phyloP scores from a whole-genome alignment of 1,140 invertebrate genomes.

The Coenobita brevimanus region DNA sequence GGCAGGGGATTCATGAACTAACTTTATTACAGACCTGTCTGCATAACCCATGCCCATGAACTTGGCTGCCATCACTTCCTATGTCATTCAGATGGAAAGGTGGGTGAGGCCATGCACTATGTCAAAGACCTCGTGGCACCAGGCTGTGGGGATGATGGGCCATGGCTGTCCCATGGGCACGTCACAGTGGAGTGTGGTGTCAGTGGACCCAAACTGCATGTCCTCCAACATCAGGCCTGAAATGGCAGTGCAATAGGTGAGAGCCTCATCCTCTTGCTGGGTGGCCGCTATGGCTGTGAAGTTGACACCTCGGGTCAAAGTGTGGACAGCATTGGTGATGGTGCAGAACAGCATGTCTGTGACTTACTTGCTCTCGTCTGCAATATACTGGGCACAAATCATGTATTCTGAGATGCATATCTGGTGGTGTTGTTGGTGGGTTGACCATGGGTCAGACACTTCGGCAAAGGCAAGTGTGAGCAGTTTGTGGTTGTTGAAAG shows the following conservation, averaged over 20 bases:
- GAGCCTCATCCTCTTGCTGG: background rate
- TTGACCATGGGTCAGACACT: background rate
- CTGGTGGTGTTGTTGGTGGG: background rate
- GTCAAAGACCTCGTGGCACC: background rate
- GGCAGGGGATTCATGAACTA: background rate
- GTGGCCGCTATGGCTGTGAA: background rate
- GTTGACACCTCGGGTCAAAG: background rate
- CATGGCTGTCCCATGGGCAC: no score
- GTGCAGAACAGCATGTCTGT: no score
- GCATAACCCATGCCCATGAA: background rate
- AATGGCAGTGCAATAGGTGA: constrained; percentile 6
- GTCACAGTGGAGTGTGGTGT: background rate
- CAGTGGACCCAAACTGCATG: background rate
- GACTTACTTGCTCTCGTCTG: no score
- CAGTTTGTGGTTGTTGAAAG: constrained; percentile 71
- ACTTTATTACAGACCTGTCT: background rate
- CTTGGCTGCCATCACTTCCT: background rate
- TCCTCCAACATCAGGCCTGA: constrained; percentile 16
- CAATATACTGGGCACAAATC: background rate
- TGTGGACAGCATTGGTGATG: background rate
- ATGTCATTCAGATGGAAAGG: background rate
- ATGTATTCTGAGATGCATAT: background rate
- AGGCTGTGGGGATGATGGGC: background rate
- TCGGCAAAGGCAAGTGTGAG: no score
- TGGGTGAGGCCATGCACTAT: no score